A percentile compares a stretch with the other conserved stretches of the same genome.
Evolutionary conservation across 2,888 invertebrate species (phyloP).

Genomic region (Caenorhabditis plicata): DNA sequence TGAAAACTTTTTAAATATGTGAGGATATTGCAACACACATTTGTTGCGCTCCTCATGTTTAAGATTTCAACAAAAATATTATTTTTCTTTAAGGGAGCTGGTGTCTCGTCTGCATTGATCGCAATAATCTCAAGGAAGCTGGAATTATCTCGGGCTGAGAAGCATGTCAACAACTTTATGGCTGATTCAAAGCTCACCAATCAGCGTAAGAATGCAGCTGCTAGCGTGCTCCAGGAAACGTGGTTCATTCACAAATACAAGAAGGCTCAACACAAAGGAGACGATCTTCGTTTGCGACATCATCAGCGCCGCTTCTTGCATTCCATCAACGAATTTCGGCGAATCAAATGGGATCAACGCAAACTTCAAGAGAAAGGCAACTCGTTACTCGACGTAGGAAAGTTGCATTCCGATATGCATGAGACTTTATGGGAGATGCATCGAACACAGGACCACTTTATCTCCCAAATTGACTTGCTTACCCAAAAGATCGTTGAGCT

Average conservation of each 20-base stretch:
- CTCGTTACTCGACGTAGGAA: conserved; percentile 98
- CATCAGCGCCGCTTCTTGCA: conserved; percentile 63
- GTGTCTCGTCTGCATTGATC: conserved; percentile 96
- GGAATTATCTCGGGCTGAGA: conserved; percentile 93
- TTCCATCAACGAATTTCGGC: conserved; percentile 74
- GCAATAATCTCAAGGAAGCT: conserved; percentile 98
- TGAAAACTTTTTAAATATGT: too few relatives aligned
- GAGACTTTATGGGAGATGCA: conserved; percentile 65
- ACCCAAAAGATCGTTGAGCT: conserved; percentile 63
- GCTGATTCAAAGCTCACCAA: conserved; percentile 99
- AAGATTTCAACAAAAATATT: too few relatives aligned
- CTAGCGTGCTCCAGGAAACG: conserved; percentile 96
- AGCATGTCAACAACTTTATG: conserved; percentile 99
- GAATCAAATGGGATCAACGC: conserved; percentile 80
- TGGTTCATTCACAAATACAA: conserved; percentile 73
- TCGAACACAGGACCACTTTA: conserved; percentile 63
- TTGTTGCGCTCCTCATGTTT: too few relatives aligned
- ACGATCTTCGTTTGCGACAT: conserved; percentile 63
- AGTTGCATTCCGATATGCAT: conserved; percentile 69
- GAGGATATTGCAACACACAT: too few relatives aligned
- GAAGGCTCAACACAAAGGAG: conserved; percentile 59
- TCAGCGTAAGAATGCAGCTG: conserved; percentile 99
- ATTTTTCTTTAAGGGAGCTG: conserved; percentile 80
- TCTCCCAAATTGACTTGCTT: conserved; percentile 59
- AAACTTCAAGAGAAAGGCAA: conserved; percentile 76